Percentiles rank a stretch among this genome's conserved stretches.
Evolutionary conservation across 2,797 vertebrate species (phyloP).

Genomic region (Podarcis lilfordi): DNA sequence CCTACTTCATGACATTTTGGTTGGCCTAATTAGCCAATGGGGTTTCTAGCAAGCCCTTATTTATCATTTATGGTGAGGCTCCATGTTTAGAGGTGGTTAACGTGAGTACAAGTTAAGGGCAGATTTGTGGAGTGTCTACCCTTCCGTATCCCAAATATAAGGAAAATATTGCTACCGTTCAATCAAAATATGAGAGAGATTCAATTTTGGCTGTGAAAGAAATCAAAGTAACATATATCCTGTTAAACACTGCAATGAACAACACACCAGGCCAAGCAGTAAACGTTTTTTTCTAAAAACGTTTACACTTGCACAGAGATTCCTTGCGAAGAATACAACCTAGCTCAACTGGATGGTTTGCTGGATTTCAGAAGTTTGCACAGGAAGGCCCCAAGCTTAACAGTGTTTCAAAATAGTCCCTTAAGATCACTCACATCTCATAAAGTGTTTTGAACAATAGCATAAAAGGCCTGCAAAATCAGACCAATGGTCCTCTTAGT

Average conservation of each 20-base stretch:
- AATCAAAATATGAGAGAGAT: neutral
- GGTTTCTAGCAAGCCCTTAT: too few relatives aligned
- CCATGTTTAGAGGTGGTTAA: too few relatives aligned
- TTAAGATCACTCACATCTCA: neutral
- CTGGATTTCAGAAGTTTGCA: neutral
- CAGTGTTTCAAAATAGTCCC: neutral
- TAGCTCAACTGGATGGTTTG: neutral
- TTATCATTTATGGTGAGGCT: too few relatives aligned
- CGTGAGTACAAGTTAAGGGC: conserved; percentile 32
- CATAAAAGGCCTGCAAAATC: neutral
- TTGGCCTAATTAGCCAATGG: too few relatives aligned
- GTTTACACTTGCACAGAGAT: neutral
- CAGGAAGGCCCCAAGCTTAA: neutral
- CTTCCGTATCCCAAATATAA: neutral
- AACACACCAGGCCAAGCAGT: neutral
- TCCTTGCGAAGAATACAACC: neutral
- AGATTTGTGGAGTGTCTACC: conserved; percentile 21
- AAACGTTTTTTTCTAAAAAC: too few relatives aligned
- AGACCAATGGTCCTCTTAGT: neutral
- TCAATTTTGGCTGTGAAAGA: too few relatives aligned
- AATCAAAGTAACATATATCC: too few relatives aligned
- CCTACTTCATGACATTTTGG: too few relatives aligned
- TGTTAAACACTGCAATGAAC: neutral
- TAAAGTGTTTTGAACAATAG: neutral
- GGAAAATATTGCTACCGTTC: neutral